Evolutionary conservation across 2,888 invertebrate genomes (phyloP).

Genomic region (Drosophila maculinotata): DNA sequence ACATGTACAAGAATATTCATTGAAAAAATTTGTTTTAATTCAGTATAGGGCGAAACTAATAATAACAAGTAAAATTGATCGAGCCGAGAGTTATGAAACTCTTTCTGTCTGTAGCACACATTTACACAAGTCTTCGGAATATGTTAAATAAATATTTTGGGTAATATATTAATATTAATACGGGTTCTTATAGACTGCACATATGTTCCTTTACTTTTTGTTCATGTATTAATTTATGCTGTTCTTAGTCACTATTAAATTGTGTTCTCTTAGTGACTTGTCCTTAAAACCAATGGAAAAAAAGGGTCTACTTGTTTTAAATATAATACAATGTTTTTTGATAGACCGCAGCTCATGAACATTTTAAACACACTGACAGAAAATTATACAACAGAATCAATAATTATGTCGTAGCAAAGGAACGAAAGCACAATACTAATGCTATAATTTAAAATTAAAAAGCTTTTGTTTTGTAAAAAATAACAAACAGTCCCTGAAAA

Average conservation of each 20-base stretch:
- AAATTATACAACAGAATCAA: constrained; percentile 41
- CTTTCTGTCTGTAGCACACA: too few species aligned
- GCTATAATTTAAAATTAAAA: constrained; percentile 24
- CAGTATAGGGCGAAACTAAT: background rate
- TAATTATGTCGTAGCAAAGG: constrained; percentile 21
- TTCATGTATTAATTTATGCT: background rate
- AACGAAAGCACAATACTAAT: constrained; percentile 31
- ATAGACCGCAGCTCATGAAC: constrained; percentile 15
- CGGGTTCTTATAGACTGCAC: constrained; percentile 1
- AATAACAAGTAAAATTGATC: background rate
- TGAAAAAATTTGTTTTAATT: background rate
- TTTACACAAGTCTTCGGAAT: too few species aligned
- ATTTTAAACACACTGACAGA: constrained; percentile 8
- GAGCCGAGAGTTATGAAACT: too few species aligned
- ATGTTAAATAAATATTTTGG: too few species aligned
- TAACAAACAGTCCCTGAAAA: constrained; percentile 16
- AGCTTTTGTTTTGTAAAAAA: constrained; percentile 22
- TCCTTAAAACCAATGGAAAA: too few species aligned
- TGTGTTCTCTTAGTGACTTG: too few species aligned
- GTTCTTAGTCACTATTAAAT: constrained; percentile 19
- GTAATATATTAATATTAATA: background rate
- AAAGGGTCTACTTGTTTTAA: too few species aligned
- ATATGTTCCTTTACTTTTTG: constrained; percentile 14
- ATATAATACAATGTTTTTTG: too few species aligned
- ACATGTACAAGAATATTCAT: constrained; percentile 4